Percentiles rank a stretch among this genome's conserved stretches.
Evolutionary conservation across 2,888 invertebrate species (phyloP).

Genomic region (Coenonympha arcania): DNA sequence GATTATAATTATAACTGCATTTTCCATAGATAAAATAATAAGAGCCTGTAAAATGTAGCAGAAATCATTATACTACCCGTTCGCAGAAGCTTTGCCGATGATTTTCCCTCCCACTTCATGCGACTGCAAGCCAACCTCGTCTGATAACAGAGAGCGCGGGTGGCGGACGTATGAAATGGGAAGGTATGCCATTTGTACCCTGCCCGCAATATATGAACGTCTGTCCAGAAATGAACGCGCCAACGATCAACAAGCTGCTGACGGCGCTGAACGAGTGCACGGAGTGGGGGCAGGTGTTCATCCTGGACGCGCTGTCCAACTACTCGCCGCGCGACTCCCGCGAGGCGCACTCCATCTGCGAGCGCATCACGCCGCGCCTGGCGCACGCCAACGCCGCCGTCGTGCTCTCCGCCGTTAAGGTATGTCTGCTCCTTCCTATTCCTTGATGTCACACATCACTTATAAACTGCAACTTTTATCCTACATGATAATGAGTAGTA

Average conservation of each 20-base stretch:
- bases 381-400: conserved; percentile 99
- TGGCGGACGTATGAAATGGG: no score
- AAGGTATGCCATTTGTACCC: no score
- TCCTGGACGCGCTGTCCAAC: conserved; percentile 96
- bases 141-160: no score
- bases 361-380: conserved; percentile 95
- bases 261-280: conserved; percentile 99
- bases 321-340: conserved; percentile 97
- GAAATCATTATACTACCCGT: no score
- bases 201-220: neutral
- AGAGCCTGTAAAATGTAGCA: no score
- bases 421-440: conserved; percentile 38
- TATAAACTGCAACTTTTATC: neutral
- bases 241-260: conserved; percentile 97
- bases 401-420: conserved; percentile 98
- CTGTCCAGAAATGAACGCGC: conserved; percentile 89
- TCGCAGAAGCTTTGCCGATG: no score
- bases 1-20: no score
- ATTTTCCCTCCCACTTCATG: no score
- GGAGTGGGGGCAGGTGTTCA: conserved; percentile 99
- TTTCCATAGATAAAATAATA: no score
- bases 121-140: no score
- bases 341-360: conserved; percentile 98
- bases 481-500: no score
- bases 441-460: no score